phyloP scores from a whole-genome alignment of 2,797 vertebrate genomes.

The Basileuterus tristriatus region DNA sequence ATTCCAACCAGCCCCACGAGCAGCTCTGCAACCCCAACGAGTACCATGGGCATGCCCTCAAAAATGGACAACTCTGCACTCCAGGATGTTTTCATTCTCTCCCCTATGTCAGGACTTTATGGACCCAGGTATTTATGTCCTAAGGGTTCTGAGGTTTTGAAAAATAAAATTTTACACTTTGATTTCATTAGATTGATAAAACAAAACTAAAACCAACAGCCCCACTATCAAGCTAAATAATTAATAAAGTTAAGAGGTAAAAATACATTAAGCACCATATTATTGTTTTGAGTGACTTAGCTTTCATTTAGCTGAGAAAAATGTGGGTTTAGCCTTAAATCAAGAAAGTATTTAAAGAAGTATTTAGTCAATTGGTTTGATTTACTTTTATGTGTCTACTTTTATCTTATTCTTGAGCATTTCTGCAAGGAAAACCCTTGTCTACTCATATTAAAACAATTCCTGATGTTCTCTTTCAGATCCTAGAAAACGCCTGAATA shows the following conservation, averaged over 20 bases:
- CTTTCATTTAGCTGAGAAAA: not conserved
- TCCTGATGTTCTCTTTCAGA: not conserved
- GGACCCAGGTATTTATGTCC: conserved; percentile 80
- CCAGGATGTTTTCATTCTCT: conserved; percentile 89
- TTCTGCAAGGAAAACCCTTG: not conserved
- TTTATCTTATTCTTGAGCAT: not conserved
- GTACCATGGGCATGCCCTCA: conserved; percentile 84
- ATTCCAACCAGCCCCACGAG: conserved; percentile 80
- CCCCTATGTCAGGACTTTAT: conserved; percentile 86
- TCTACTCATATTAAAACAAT: not conserved
- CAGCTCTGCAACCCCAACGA: conserved; percentile 74
- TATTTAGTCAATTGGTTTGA: not conserved
- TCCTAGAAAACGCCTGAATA: not conserved
- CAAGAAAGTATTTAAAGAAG: not conserved
- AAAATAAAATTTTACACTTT: not conserved
- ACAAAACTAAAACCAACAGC: rapidly evolving
- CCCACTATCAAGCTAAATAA: not conserved
- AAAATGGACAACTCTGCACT: conserved; percentile 85
- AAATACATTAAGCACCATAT: not conserved
- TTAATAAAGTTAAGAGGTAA: not conserved
- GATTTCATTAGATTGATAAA: not conserved
- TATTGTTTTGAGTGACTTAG: not conserved
- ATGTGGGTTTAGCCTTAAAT: not conserved
- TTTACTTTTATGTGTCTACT: not conserved
- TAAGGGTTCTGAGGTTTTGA: not conserved